Base-by-base conservation (phyloP, 2,888 invertebrate genomes). In the Caenorhabditis sp. region DNA sequence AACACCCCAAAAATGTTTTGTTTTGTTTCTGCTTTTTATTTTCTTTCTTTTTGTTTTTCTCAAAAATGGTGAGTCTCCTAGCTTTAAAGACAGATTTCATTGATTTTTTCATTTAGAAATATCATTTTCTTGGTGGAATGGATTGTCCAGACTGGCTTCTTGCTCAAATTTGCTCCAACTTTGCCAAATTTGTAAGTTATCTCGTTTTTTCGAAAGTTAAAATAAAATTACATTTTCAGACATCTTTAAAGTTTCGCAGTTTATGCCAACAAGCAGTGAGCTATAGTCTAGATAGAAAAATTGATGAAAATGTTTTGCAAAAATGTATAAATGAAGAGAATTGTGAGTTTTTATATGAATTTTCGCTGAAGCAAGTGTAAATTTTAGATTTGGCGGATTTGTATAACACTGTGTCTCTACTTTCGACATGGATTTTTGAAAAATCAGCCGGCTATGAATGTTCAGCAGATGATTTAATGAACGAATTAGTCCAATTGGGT, bases 61-160 rank as follows among this genome's bases (percentile, higher is more conserved):
- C 5, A 17, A 52, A 52, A 52, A 52, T 52, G 52, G 52, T 52
- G 21, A 52, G 52, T 52, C 17, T 50, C 20, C n/a, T n/a, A n/a
- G 50, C 21, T 23, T 10, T 4, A 52, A 5, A 23, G 21, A 17
- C 52, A 21, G 38, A 10, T n/a, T n/a, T n/a, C n/a, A n/a, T n/a
- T n/a, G n/a, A 10, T 31, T 31, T 31, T 31, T 14, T 21, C 8
- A 17, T 78, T 70, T n/a, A 78, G 80, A 77, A 70, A 60, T 81
- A 83, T 60, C 79, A 70, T 7, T 81, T 81, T 56, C 69, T 74
- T 21, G 82, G 82, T 14, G 77, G 74, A 8, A 53, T 83, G 20
- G 81, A 83, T 58, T 81, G 82, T 43, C 81, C 81, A 14, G 81
- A 83, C 52, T 81, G 81, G 81, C 59, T 81, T 26, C 67, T 81